A percentile compares a stretch with the other conserved stretches of the same genome.
phyloP scores from a whole-genome alignment of 2,113 vertebrate species.

The Chelonoidis abingdonii region DNA sequence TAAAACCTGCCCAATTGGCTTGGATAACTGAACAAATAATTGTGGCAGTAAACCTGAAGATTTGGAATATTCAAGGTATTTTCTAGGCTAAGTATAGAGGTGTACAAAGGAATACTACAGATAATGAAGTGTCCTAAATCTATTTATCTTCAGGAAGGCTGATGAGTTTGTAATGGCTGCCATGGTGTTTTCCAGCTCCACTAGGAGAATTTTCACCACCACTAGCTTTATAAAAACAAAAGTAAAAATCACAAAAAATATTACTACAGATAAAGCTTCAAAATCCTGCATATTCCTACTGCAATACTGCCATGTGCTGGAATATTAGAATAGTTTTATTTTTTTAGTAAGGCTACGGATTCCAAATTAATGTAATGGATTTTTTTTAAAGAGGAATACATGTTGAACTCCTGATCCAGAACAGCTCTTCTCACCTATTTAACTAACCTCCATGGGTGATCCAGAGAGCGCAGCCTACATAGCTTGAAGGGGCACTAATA shows the following conservation, averaged over 20 bases:
- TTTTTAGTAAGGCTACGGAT: fast-evolving
- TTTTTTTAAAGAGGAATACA: neutral
- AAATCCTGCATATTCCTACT: neutral
- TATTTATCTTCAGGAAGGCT: neutral
- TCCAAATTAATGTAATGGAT: neutral
- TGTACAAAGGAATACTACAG: neutral
- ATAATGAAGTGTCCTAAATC: neutral
- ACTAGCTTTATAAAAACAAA: neutral
- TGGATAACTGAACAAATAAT: neutral
- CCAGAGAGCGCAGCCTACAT: fast-evolving
- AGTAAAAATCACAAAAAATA: neutral
- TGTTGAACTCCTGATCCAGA: neutral
- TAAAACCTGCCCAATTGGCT: neutral
- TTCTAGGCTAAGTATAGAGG: neutral
- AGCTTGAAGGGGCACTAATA: neutral
- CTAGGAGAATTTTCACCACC: neutral
- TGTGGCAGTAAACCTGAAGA: fast-evolving
- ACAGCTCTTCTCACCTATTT: neutral
- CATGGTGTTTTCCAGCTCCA: neutral
- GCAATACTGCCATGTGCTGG: neutral
- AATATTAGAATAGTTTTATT: neutral
- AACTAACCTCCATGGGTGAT: neutral
- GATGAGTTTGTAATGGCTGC: neutral
- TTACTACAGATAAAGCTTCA: neutral
- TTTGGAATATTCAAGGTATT: neutral